Evolutionary conservation across 2,888 invertebrate genomes (phyloP), one percentile per base, ranked within the genome.

Genomic region (Formica aserva): DNA sequence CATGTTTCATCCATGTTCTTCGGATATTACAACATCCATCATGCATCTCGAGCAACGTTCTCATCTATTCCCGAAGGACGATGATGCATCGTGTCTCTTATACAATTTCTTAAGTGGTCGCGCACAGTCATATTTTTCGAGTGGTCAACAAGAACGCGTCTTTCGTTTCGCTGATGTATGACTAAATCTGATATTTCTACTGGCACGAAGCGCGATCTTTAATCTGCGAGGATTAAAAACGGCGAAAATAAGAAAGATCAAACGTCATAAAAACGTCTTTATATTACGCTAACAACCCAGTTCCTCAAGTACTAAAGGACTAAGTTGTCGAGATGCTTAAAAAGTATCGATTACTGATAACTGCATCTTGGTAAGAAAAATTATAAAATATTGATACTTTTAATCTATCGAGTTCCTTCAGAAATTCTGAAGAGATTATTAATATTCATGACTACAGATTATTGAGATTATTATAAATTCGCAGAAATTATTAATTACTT

Each of bases 1-100:
- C 72, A 52, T 13, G 63, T 52, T 74, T 45, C 41, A 26, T 29
- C 45, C 29, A 35, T 15, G 35, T 57, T 62, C 60, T 77, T 67
- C 41, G 55, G 63, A 88, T 81, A 87, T 85, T 83, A 66, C 65
- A 72, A 63, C 75, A 86, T 88, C 78, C 83, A 84, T 87, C 87
- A 82, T 66, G 26, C 48, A 82, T 78, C 76, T 8, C 29, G n/a
- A 69, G 72, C 80, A 83, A 55, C 72, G 35, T 65, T 60, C 60
- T 63, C 82, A 22, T 65, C 35, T 77, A 74, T 74, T 78, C 55
- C 26, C 63, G n/a, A 63, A 32, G 65, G 82, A 86, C 83, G 55
- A 83, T 77, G 81, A 82, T 72, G 77, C 84, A 84, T 86, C 71
- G 81, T 57, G 41, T 71, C 69, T 69, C 82, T 78, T 67, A 48